These are phyloP conservation scores for Diplazon laetatorius DNA, from an alignment of 2,888 invertebrate genomes.

Conservation along the genomic window DNA sequence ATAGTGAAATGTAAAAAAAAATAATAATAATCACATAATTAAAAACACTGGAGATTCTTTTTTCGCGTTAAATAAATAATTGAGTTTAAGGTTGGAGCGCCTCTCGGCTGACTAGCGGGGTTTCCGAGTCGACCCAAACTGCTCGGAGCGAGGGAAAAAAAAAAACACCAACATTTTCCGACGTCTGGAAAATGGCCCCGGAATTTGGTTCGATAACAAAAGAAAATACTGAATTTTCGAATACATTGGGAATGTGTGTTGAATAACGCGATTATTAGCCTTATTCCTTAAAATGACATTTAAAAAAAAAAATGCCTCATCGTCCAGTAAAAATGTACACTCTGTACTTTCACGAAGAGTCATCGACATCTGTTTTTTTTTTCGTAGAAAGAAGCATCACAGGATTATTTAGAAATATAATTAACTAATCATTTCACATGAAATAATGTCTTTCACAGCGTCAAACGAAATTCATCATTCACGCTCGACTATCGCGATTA, in stretches of 20 bases:
- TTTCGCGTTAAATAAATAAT: slow-evolving; percentile 11
- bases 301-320: no score
- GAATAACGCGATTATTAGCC: background rate
- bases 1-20: slow-evolving; percentile 10
- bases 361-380: no score
- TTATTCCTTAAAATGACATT: background rate
- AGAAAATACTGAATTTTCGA: slow-evolving; percentile 53
- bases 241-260: slow-evolving; percentile 44
- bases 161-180: slow-evolving; percentile 3
- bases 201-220: slow-evolving; percentile 20
- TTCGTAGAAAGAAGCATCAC: background rate
- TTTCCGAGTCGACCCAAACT: slow-evolving; percentile 1
- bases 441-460: no score
- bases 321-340: background rate
- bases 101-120: slow-evolving; percentile 31
- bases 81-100: background rate
- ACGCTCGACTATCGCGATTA: no score
- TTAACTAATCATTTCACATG: no score
- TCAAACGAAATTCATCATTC: no score
- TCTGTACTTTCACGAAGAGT: no score
- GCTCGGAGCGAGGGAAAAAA: background rate
- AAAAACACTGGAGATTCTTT: slow-evolving; percentile 2
- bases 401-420: background rate
- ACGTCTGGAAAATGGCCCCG: background rate
- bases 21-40: background rate